Evolutionary conservation across 2,888 invertebrate genomes (phyloP), one percentile per base, ranked within the genome.

Genomic region (Drosophila suboccidentalis): DNA sequence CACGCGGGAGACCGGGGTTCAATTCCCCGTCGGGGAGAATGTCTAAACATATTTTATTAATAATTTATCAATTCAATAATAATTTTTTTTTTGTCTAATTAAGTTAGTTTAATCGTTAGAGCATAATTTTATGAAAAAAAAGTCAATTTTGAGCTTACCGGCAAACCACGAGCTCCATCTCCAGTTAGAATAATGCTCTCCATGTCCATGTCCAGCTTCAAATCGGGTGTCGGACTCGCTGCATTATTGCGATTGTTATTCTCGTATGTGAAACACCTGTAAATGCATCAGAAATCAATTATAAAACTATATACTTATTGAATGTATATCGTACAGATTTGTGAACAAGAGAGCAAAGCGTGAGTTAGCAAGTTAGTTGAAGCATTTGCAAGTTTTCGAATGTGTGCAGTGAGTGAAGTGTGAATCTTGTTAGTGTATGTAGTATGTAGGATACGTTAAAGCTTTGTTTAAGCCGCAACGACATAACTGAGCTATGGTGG

Each of bases 191-290:
- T 71, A 34, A 91, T 79, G 69, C 80, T 87, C 59, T 92, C 92
- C 26, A 84, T 87, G 54, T 92, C 92, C 70, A 91, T 77, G 53
- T 92, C 92, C 59, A 92, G 65, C 78, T 92, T 92, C 0, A 91
- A 46, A 46, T 92, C 92, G 10, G 92, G 92, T 19, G 90, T 89
- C 3, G 93, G 93, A 83, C 92, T 92, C 36, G 91, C 88, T 39
- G 92, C 80, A 75, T 84, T 90, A 64, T 91, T 93, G 34, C 93
- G 91, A 83, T 90, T 92, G 43, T 84, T 91, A 44, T 86, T 91
- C 74, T 93, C 93, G 65, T 92, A 92, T 5, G 92, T 91, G 69
- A 92, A 92, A 64, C 92, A 93, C 91, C 93, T 91, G 71, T 58
- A 73, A 77, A 68, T 32, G 46, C 36, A 61, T 13, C 17, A 47